A percentile compares a stretch with the other conserved stretches of the same genome.
Conservation (phyloP, 2,113 vertebrate species). For the Rhea pennata region DNA sequence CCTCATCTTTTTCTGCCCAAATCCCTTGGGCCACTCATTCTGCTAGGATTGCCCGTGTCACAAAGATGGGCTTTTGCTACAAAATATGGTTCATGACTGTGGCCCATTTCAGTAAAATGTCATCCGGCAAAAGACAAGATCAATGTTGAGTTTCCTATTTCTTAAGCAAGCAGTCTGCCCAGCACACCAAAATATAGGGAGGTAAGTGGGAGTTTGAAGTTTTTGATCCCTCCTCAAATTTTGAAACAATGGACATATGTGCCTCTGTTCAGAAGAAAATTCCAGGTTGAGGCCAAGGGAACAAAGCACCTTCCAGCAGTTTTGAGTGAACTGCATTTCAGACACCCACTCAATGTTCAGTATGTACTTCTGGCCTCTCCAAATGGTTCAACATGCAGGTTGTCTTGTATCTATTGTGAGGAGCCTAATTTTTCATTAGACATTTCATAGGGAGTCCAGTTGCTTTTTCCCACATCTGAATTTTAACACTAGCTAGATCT, state of each 20-base stretch:
- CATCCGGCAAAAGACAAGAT: not conserved
- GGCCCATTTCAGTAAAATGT: rapidly evolving
- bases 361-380: not conserved
- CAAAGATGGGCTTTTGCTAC: not conserved
- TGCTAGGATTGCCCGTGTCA: not conserved
- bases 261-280: not conserved
- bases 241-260: rapidly evolving
- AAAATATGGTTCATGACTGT: not conserved
- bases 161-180: not conserved
- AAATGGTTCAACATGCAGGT: not conserved
- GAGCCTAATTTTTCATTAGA: not conserved
- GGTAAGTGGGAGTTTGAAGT: rapidly evolving
- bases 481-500: not conserved
- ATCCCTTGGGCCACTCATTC: not conserved
- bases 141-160: not conserved
- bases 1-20: not conserved
- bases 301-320: rapidly evolving
- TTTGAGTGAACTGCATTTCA: not conserved
- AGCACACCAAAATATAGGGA: not conserved
- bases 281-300: not conserved
- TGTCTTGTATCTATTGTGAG: not conserved
- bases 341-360: not conserved
- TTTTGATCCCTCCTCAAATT: not conserved
- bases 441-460: not conserved
- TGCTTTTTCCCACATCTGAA: not conserved